A percentile compares a stretch with the other conserved stretches of the same genome.
Evolutionary conservation across 1,140 invertebrate genomes (phyloP).

Genomic region (Yoshiicerus persimilis): DNA sequence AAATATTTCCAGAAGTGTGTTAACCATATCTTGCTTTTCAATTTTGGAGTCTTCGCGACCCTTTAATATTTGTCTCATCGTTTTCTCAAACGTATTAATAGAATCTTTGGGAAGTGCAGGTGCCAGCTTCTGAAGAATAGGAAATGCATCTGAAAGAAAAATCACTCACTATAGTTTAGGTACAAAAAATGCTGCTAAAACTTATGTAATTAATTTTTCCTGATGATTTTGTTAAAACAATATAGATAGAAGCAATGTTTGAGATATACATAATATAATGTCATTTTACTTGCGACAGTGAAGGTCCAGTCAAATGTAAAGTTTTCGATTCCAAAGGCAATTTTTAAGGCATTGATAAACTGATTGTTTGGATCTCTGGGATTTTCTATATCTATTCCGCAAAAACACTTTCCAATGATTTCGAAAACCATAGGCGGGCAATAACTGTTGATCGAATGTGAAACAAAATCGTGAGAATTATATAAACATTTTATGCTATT

Average conservation of each 20-base stretch:
- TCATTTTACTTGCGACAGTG: background rate
- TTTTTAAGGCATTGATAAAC: constrained; percentile 14
- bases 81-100: background rate
- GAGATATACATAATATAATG: background rate
- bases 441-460: background rate
- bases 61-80: constrained; percentile 12
- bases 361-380: constrained; percentile 34
- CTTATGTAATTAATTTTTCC: no score
- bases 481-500: no score
- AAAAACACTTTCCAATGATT: constrained; percentile 25
- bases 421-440: constrained; percentile 1
- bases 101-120: background rate
- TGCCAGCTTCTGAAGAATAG: background rate
- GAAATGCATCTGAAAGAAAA: background rate
- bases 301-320: background rate
- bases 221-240: no score
- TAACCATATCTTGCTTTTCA: background rate
- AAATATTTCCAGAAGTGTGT: constrained; percentile 5
- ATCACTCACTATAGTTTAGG: background rate
- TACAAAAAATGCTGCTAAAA: no score
- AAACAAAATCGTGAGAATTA: no score
- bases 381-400: constrained; percentile 29
- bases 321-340: background rate
- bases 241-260: no score
- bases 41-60: background rate